These are phyloP conservation scores for Bombylius major DNA, from an alignment of 2,888 invertebrate genomes.

Conservation along the genomic window DNA sequence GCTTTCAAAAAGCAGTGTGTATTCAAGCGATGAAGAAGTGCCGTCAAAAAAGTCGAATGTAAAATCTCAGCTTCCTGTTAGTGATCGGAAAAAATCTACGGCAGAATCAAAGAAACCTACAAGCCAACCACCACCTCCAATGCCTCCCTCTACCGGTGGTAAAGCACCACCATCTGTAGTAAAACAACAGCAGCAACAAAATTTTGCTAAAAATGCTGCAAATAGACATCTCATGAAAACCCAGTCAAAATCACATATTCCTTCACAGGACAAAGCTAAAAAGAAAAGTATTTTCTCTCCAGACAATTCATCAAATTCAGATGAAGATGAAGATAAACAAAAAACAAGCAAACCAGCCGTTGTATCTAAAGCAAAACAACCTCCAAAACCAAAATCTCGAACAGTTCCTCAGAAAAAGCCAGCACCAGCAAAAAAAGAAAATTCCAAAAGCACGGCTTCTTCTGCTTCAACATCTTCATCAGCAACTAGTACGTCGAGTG, in stretches of 20 bases:
- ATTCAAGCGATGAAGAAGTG: conserved; percentile 47
- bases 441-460: conserved; percentile 20
- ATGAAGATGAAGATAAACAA: conserved; percentile 35
- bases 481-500: conserved; percentile 19
- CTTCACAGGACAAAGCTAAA: conserved; percentile 39
- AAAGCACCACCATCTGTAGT: conserved; percentile 32
- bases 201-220: conserved; percentile 18
- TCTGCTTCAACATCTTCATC: conserved; percentile 28
- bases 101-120: conserved; percentile 34
- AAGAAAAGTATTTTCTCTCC: conserved; percentile 75
- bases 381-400: conserved; percentile 21
- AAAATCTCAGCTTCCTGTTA: conserved; percentile 12
- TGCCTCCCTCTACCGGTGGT: conserved; percentile 30
- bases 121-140: conserved; percentile 15
- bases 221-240: conserved; percentile 1
- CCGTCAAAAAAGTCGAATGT: conserved; percentile 23
- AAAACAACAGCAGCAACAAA: conserved; percentile 24
- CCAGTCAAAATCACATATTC: neutral
- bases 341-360: conserved; percentile 30
- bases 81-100: conserved; percentile 27
- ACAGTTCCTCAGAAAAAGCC: conserved; percentile 24
- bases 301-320: conserved; percentile 58
- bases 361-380: conserved; percentile 33
- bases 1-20: conserved; percentile 38
- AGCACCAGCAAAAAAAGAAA: conserved; percentile 25